Evolutionary conservation across 2,113 vertebrate genomes (phyloP).

Genomic region (Taurulus bubalis): DNA sequence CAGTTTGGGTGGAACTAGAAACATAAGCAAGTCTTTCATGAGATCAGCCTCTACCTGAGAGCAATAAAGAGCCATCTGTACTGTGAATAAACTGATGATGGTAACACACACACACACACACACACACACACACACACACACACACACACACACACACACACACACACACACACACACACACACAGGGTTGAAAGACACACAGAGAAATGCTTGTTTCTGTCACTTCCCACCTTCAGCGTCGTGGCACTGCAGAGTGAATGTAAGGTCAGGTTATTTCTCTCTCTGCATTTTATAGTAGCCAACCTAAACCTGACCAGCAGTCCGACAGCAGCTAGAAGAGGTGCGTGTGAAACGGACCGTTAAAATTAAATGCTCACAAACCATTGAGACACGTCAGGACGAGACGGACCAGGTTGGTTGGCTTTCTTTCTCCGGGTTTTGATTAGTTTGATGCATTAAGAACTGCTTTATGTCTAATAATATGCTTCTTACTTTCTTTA

Average conservation of each 20-base stretch:
- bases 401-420: background rate
- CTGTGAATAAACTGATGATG: slow-evolving; percentile 78
- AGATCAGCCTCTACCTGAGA: slow-evolving; percentile 77
- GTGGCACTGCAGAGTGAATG: slow-evolving; percentile 60
- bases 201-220: slow-evolving; percentile 78
- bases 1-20: slow-evolving; percentile 68
- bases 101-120: slow-evolving; percentile 53
- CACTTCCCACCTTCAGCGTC: slow-evolving; percentile 67
- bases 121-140: background rate
- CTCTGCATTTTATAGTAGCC: slow-evolving; percentile 42
- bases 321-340: slow-evolving; percentile 1
- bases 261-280: slow-evolving; percentile 65
- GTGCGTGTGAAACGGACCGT: background rate
- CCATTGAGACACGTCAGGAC: slow-evolving; percentile 17
- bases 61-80: slow-evolving; percentile 81
- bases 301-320: slow-evolving; percentile 25
- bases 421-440: background rate
- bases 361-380: background rate
- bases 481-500: background rate
- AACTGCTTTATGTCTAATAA: background rate
- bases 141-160: slow-evolving; percentile 46
- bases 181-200: slow-evolving; percentile 47
- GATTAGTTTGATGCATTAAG: background rate
- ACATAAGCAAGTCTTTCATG: slow-evolving; percentile 82
- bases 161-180: slow-evolving; percentile 33